Evolutionary conservation across 2,888 invertebrate species (phyloP).

Genomic region (Apamea epomidion): DNA sequence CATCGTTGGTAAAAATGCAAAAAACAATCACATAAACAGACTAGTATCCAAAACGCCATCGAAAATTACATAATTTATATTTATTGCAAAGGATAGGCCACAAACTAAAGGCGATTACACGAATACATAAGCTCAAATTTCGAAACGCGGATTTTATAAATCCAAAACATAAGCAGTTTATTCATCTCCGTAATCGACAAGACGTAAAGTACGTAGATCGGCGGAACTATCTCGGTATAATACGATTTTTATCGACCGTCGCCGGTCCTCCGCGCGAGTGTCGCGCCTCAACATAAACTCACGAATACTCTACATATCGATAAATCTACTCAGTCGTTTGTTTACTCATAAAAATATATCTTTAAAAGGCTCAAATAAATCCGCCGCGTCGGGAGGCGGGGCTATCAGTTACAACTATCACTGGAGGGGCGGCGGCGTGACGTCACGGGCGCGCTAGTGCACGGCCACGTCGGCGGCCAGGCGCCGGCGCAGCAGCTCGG

Average conservation of each 20-base stretch:
- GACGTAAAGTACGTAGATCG: slow-evolving; percentile 76
- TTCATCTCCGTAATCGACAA: slow-evolving; percentile 78
- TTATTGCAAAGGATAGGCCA: slow-evolving; percentile 88
- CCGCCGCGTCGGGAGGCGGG: slow-evolving; percentile 67
- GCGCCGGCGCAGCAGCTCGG: slow-evolving; percentile 95
- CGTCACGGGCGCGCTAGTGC: slow-evolving; percentile 73
- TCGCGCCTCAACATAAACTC: slow-evolving; percentile 85
- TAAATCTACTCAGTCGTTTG: slow-evolving; percentile 91
- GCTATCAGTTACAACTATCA: slow-evolving; percentile 55
- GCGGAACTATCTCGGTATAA: slow-evolving; percentile 88
- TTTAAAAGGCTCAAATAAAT: slow-evolving; percentile 90
- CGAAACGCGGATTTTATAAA: slow-evolving; percentile 87
- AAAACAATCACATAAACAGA: slow-evolving; percentile 89
- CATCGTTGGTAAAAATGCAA: slow-evolving; percentile 89
- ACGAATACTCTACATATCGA: slow-evolving; percentile 88
- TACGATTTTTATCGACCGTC: slow-evolving; percentile 88
- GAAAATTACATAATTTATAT: slow-evolving; percentile 84
- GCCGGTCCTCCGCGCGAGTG: slow-evolving; percentile 77
- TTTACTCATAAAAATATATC: slow-evolving; percentile 90
- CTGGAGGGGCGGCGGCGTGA: slow-evolving; percentile 59
- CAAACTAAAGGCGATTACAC: slow-evolving; percentile 85
- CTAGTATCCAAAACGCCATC: slow-evolving; percentile 88
- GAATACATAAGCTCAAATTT: slow-evolving; percentile 85
- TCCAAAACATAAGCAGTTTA: slow-evolving; percentile 79
- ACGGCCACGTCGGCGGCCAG: slow-evolving; percentile 79